A percentile compares a stretch with the other conserved stretches of the same genome.
These are phyloP conservation scores for Planiliza haematocheilus DNA, from an alignment of 2,113 vertebrate genomes.

Conservation along the genomic window DNA sequence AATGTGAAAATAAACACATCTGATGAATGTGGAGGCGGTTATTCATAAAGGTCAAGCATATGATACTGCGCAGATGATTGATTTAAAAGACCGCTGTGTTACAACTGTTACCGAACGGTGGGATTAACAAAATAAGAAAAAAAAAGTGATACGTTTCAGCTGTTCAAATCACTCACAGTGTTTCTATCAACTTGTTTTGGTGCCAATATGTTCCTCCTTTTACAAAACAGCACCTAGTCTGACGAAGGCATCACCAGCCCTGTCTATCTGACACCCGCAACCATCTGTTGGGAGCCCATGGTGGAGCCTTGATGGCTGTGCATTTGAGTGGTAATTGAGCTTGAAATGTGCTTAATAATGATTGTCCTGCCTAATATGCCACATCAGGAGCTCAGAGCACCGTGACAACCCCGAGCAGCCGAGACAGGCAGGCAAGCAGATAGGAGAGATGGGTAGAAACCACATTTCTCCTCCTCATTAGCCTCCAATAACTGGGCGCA, in stretches of 20 bases:
- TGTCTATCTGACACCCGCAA: slow-evolving; percentile 69
- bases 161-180: slow-evolving; percentile 1
- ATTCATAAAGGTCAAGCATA: slow-evolving; percentile 81
- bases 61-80: slow-evolving; percentile 64
- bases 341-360: slow-evolving; percentile 84
- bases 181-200: slow-evolving; percentile 33
- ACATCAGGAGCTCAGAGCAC: slow-evolving; percentile 78
- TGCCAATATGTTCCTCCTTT: slow-evolving; percentile 37
- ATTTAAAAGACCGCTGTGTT: slow-evolving; percentile 6
- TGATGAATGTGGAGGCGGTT: slow-evolving; percentile 57
- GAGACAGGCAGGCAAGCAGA: slow-evolving; percentile 62
- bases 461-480: slow-evolving; percentile 76
- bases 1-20: slow-evolving; percentile 90
- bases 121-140: slow-evolving; percentile 9
- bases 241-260: slow-evolving; percentile 63
- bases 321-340: slow-evolving; percentile 82
- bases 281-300: slow-evolving; percentile 75
- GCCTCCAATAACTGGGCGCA: slow-evolving; percentile 65
- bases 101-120: slow-evolving; percentile 17
- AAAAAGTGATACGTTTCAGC: neutral
- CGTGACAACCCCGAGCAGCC: slow-evolving; percentile 75
- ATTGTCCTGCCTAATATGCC: slow-evolving; percentile 81
- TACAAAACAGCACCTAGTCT: slow-evolving; percentile 55
- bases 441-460: slow-evolving; percentile 67
- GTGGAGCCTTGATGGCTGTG: slow-evolving; percentile 78